A percentile compares a stretch with the other conserved stretches of the same genome.
These are phyloP conservation scores for Periphyllus acericola DNA, from an alignment of 2,888 invertebrate species.

Conservation along the genomic window DNA sequence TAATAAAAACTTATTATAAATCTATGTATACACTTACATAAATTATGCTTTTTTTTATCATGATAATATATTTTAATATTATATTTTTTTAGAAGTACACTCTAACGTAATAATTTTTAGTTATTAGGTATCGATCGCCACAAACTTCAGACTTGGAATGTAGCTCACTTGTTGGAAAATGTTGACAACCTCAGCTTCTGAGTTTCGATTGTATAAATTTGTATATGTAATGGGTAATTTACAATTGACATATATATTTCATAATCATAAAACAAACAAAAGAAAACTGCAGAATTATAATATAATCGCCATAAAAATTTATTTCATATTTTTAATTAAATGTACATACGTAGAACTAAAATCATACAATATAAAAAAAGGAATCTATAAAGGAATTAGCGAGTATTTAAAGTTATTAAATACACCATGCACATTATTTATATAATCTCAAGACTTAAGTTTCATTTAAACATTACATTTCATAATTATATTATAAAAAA, in stretches of 20 bases:
- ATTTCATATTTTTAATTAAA: constrained; percentile 17
- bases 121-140: no score
- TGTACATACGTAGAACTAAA: constrained; percentile 20
- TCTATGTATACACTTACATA: no score
- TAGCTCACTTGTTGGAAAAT: no score
- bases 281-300: not conserved
- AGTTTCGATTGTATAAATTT: no score
- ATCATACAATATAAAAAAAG: not conserved
- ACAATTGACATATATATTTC: not conserved
- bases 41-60: no score
- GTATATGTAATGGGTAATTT: not conserved
- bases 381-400: constrained; percentile 21
- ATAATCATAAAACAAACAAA: not conserved
- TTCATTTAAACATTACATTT: not conserved
- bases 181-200: no score
- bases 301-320: not conserved
- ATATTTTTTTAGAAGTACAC: no score
- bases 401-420: constrained; percentile 19
- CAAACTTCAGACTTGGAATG: no score
- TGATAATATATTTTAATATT: no score
- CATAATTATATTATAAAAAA: not conserved
- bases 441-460: not conserved
- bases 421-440: not conserved
- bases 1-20: no score
- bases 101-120: no score